A percentile compares a stretch with the other conserved stretches of the same genome.
Evolutionary conservation across 1,140 invertebrate genomes (phyloP).

Genomic region (Drosophila subpulchrella): DNA sequence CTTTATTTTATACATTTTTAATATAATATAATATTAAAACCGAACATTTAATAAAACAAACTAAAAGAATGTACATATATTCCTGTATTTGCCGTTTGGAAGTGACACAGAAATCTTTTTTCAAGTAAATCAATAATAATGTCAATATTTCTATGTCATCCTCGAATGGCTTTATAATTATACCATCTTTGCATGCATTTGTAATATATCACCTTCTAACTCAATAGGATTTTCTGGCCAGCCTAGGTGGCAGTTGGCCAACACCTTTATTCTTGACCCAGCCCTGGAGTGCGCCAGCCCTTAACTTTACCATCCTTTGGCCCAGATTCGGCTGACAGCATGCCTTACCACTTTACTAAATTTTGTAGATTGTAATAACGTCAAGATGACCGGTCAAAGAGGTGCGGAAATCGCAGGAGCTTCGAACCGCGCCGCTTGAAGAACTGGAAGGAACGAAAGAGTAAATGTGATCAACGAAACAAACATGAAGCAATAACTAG

Average conservation of each 20-base stretch:
- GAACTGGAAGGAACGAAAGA: slow-evolving; percentile 50
- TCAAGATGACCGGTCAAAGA: slow-evolving; percentile 57
- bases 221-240: slow-evolving; percentile 7
- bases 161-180: too few species aligned
- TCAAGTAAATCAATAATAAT: too few species aligned
- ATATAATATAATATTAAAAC: too few species aligned
- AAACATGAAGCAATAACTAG: slow-evolving; percentile 13
- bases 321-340: slow-evolving; percentile 3
- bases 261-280: not conserved
- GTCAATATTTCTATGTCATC: too few species aligned
- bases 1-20: too few species aligned
- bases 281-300: not conserved
- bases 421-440: slow-evolving; percentile 62
- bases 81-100: too few species aligned
- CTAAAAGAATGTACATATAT: too few species aligned
- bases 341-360: too few species aligned
- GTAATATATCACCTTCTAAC: not conserved
- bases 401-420: slow-evolving; percentile 54
- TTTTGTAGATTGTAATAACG: not conserved
- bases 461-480: not conserved
- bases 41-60: too few species aligned
- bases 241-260: slow-evolving; percentile 2
- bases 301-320: slow-evolving; percentile 7
- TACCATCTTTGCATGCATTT: not conserved
- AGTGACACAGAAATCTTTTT: too few species aligned